phyloP scores from a whole-genome alignment of 2,113 vertebrate genomes.

The Meleagris gallopavo region DNA sequence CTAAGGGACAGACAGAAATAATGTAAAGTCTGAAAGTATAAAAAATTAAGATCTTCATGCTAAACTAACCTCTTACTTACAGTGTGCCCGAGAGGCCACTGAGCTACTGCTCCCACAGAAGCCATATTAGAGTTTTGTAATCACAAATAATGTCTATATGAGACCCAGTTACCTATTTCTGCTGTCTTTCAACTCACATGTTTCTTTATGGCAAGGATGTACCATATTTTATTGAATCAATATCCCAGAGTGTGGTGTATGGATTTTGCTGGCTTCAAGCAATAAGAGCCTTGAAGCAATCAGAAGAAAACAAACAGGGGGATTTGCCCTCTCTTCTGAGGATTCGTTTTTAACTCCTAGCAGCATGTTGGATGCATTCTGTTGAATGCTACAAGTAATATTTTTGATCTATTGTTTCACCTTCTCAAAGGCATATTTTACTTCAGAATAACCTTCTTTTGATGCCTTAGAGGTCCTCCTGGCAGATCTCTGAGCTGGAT shows the following conservation, averaged over 20 bases:
- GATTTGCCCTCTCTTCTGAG: constrained; percentile 28
- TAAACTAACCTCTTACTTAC: background rate
- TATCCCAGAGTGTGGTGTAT: constrained; percentile 1
- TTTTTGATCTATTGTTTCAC: constrained; percentile 30
- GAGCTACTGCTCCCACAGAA: background rate
- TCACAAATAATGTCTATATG: background rate
- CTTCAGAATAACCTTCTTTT: background rate
- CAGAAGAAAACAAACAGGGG: constrained; percentile 16
- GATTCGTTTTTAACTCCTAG: constrained; percentile 21
- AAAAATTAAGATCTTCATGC: background rate
- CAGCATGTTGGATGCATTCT: background rate
- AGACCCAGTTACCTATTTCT: background rate
- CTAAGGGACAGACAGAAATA: background rate
- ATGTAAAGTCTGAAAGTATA: background rate
- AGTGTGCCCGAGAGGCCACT: background rate
- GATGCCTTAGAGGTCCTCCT: background rate
- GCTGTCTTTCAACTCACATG: background rate
- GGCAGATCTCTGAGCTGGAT: background rate
- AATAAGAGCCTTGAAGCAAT: constrained; percentile 18
- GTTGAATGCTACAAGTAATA: background rate
- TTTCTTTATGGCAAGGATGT: background rate
- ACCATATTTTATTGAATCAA: constrained; percentile 38
- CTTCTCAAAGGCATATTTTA: constrained; percentile 34
- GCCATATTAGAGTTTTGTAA: background rate
- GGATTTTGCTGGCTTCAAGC: constrained; percentile 40